Evolutionary conservation across 2,113 vertebrate genomes (phyloP).

Genomic region (Aleadryas rufinucha): DNA sequence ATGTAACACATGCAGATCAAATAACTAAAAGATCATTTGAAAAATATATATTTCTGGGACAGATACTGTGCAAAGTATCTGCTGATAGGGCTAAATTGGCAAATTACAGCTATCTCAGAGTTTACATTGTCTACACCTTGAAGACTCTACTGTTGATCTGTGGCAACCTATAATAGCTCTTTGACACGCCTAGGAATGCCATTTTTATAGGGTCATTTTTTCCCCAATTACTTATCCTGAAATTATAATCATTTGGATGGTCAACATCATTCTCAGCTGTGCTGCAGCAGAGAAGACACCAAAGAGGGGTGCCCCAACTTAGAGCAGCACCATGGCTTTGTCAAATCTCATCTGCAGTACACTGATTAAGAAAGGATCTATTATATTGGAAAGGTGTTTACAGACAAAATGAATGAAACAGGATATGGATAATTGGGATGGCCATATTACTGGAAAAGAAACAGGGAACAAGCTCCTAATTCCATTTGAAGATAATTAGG

Average conservation of each 20-base stretch:
- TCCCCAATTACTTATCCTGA: background rate
- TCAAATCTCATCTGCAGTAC: background rate
- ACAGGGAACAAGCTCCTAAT: background rate
- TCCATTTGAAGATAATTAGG: slow-evolving; percentile 39
- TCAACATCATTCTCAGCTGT: background rate
- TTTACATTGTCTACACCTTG: background rate
- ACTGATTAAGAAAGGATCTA: background rate
- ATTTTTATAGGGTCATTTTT: background rate
- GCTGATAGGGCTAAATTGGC: background rate
- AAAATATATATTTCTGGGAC: background rate
- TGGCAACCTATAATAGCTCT: background rate
- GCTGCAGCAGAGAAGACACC: background rate
- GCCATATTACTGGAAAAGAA: slow-evolving; percentile 1
- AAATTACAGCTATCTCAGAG: background rate
- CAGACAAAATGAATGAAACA: background rate
- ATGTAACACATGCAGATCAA: background rate
- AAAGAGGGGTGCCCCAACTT: background rate
- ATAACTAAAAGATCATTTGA: background rate
- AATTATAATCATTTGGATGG: background rate
- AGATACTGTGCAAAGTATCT: background rate
- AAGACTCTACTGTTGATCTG: background rate
- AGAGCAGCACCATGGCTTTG: background rate
- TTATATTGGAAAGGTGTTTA: slow-evolving; percentile 22
- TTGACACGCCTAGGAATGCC: background rate
- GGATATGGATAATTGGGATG: slow-evolving; percentile 19